phyloP scores from a whole-genome alignment of 2,888 invertebrate genomes.

The Melanostoma scalare region DNA sequence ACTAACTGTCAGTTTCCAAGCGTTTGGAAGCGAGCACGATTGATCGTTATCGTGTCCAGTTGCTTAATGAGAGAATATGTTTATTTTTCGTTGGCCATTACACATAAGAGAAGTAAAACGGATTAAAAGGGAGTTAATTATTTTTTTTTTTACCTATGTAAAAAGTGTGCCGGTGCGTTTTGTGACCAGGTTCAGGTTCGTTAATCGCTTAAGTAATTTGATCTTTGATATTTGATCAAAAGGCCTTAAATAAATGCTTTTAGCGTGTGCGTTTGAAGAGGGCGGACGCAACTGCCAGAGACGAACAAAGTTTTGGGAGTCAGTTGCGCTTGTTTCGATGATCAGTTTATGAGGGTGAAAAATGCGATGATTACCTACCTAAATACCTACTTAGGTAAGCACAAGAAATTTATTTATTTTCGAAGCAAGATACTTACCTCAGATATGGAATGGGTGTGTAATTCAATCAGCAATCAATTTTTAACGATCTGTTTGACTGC shows the following conservation, averaged over 20 bases:
- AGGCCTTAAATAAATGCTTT: conserved; percentile 52
- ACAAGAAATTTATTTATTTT: neutral
- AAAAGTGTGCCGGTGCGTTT: conserved; percentile 33
- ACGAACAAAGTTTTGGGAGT: conserved; percentile 33
- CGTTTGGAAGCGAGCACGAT: conserved; percentile 33
- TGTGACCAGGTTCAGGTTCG: conserved; percentile 73
- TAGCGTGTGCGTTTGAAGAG: conserved; percentile 51
- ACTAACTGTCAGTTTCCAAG: conserved; percentile 27
- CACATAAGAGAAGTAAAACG: conserved; percentile 27
- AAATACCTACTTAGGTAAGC: conserved; percentile 10
- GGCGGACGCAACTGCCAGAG: conserved; percentile 17
- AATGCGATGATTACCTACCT: conserved; percentile 50
- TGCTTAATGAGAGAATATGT: conserved; percentile 57
- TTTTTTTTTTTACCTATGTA: conserved; percentile 14
- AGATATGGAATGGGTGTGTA: conserved; percentile 46
- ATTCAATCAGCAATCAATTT: conserved; percentile 50
- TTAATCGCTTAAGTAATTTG: conserved; percentile 79
- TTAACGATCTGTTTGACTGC: neutral
- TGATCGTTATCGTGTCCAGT: conserved; percentile 61
- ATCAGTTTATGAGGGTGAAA: conserved; percentile 57
- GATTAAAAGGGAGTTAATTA: conserved; percentile 40
- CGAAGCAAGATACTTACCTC: conserved; percentile 3
- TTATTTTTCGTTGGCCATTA: neutral
- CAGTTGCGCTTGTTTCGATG: conserved; percentile 22
- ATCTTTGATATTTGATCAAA: conserved; percentile 75